Percentiles rank a stretch among this genome's conserved stretches.
Conservation (phyloP, 1,140 invertebrate species). For the Hydropsyche tenuis region DNA sequence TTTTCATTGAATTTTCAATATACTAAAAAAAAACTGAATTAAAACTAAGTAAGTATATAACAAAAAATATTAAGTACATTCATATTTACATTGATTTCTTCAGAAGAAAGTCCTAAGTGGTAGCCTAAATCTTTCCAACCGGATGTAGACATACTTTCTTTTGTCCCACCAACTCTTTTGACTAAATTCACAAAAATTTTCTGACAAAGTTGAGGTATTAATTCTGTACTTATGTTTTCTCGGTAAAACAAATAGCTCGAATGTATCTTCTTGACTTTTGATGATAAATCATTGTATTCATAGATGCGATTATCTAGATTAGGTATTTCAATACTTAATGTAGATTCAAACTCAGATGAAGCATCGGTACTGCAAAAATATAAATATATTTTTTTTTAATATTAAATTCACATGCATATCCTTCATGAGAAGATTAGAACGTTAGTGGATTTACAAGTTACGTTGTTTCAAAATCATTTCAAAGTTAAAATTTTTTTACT, state of each 20-base stretch:
- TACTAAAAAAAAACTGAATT: slow-evolving; percentile 54
- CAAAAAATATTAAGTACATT: slow-evolving; percentile 50
- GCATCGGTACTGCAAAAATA: neutral
- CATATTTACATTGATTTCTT: slow-evolving; percentile 42
- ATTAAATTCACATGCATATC: too few relatives aligned
- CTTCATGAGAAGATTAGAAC: too few relatives aligned
- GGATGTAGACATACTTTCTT: slow-evolving; percentile 27
- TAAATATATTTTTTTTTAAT: slow-evolving; percentile 4
- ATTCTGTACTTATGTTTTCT: slow-evolving; percentile 46
- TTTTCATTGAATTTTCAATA: slow-evolving; percentile 57
- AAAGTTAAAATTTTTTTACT: too few relatives aligned
- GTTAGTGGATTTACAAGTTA: too few relatives aligned
- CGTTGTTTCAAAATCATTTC: too few relatives aligned
- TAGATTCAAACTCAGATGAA: slow-evolving; percentile 7
- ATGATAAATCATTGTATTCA: slow-evolving; percentile 53
- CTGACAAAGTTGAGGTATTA: slow-evolving; percentile 34
- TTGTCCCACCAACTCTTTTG: slow-evolving; percentile 41
- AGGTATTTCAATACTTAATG: slow-evolving; percentile 4
- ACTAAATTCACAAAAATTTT: slow-evolving; percentile 40
- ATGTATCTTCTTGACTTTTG: slow-evolving; percentile 57
- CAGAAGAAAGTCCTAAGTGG: slow-evolving; percentile 36
- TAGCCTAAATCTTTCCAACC: slow-evolving; percentile 47
- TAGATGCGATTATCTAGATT: slow-evolving; percentile 52
- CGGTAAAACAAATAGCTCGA: slow-evolving; percentile 58
- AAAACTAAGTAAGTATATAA: slow-evolving; percentile 53